Evolutionary conservation across 2,797 vertebrate species (phyloP), one percentile per base, ranked within the genome.

Genomic region (Microcaecilia unicolor): DNA sequence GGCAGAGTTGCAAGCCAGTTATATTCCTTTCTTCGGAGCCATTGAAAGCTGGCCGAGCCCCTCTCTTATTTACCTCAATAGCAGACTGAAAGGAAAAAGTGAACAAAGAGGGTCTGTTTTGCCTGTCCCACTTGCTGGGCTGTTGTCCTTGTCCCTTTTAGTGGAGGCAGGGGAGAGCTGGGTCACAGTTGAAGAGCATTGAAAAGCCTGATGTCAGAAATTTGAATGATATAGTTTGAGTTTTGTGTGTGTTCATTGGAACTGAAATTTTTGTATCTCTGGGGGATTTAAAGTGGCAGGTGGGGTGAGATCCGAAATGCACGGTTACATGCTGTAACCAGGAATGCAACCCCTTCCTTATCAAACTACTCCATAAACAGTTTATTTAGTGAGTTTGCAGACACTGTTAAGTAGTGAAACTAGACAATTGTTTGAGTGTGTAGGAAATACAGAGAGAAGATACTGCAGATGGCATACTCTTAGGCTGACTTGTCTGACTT

Each of bases 71-170:
- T 80, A 90, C 89, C 85, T 89, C 88, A 75, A 74, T 86, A 77
- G 65, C 73, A 87, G 67, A 82, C 82, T 82, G 78, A 81, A 81
- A 86, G 82, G 70, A 79, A 80, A 65, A 61, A 61, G 70, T 60
- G 78, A 90, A 96, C 91, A 98, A 96, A 91, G 86, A 72, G 80
- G 75, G 81, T 88, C 90, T 97, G 91, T 96, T 90, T 90, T 85
- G 80, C 74, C 76, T 77, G 83, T 86, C 84, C 86, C 75, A 81
- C 84, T 90, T 86, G 83, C 76, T 81, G 87, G 76, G 80, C 80
- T 77, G 85, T 91, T 89, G 89, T 92, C 84, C 85, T 84, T 61
- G 78, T 82, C 80, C 80, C 85, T 91, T 89, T 84, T 88, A 83
- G 72, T 54, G 55, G 75, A 74, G 70, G 63, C 61, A 67, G 63